These are phyloP conservation scores for Byasa hedistus DNA, from an alignment of 2,888 invertebrate species.

Conservation along the genomic window DNA sequence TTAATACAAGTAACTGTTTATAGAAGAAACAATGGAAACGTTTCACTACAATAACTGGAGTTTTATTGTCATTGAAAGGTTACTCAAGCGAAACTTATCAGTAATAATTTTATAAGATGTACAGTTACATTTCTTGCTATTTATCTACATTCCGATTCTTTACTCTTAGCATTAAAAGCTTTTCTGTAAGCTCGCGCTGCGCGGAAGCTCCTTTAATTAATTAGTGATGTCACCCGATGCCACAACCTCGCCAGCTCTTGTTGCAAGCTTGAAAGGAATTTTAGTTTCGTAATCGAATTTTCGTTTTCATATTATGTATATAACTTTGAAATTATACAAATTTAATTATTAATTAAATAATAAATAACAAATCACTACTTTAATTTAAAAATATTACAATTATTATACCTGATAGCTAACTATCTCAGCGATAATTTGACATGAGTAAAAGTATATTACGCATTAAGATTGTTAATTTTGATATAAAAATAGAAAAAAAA, in stretches of 20 bases:
- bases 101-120: background rate
- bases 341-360: background rate
- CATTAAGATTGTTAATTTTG: too few relatives aligned
- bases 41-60: too few relatives aligned
- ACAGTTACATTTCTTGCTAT: background rate
- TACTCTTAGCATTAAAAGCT: conserved; percentile 13
- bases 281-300: background rate
- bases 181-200: conserved; percentile 12
- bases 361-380: background rate
- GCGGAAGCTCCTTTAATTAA: conserved; percentile 10
- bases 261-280: conserved; percentile 1
- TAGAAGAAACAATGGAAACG: too few relatives aligned
- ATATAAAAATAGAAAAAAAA: too few relatives aligned
- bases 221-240: conserved; percentile 12
- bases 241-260: conserved; percentile 5
- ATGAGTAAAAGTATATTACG: too few relatives aligned
- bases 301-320: too few relatives aligned
- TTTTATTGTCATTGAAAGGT: background rate
- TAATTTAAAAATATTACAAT: too few relatives aligned
- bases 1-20: too few relatives aligned
- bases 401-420: too few relatives aligned
- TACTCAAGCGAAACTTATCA: background rate
- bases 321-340: background rate
- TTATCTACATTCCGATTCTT: conserved; percentile 10
- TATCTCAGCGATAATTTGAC: too few relatives aligned